Evolutionary conservation across 2,888 invertebrate genomes (phyloP).

Genomic region (Sericinus montela): DNA sequence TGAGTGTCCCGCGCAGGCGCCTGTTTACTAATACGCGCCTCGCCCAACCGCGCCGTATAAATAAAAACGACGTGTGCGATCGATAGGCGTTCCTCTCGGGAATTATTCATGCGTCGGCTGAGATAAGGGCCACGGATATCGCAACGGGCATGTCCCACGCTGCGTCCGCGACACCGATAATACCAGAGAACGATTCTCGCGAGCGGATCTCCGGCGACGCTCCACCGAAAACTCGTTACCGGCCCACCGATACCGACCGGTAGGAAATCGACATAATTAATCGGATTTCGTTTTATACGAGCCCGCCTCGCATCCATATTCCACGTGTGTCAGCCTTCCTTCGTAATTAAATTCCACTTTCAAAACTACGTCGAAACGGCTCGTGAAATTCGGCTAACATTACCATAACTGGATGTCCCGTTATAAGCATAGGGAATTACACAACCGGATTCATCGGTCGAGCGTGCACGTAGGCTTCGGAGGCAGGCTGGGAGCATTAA

Average conservation of each 20-base stretch:
- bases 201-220: constrained; percentile 38
- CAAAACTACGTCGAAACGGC: constrained; percentile 53
- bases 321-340: constrained; percentile 22
- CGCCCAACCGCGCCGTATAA: constrained; percentile 78
- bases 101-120: constrained; percentile 76
- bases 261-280: constrained; percentile 45
- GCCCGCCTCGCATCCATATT: constrained; percentile 36
- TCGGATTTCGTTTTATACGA: constrained; percentile 42
- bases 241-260: constrained; percentile 29
- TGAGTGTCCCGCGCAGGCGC: constrained; percentile 82
- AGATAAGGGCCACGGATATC: constrained; percentile 58
- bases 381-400: constrained; percentile 73
- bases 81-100: constrained; percentile 77
- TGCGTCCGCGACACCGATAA: constrained; percentile 37
- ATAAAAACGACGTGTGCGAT: constrained; percentile 80
- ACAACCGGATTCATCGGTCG: constrained; percentile 59
- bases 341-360: constrained; percentile 62
- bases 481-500: constrained; percentile 25
- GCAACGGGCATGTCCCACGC: constrained; percentile 10
- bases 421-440: constrained; percentile 66
- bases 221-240: constrained; percentile 25
- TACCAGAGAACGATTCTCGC: constrained; percentile 47
- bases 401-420: constrained; percentile 77
- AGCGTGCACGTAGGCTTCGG: constrained; percentile 31
- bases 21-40: constrained; percentile 79